Base-by-base conservation (phyloP, 2,797 vertebrate species). In the Cryptoblepharus egeriae region DNA sequence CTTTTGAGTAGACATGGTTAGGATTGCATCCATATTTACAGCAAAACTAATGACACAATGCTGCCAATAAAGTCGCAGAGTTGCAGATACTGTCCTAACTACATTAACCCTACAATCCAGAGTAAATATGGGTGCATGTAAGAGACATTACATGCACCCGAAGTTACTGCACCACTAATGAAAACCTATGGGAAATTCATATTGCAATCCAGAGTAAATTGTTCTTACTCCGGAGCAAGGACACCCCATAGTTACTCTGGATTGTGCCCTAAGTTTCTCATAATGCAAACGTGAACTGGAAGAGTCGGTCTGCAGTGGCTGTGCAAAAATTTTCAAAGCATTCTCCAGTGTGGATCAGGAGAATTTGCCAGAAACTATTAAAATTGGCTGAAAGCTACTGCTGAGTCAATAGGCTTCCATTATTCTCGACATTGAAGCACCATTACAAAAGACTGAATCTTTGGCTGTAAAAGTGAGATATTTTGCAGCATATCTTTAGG, bases 281-380 rank as follows among this genome's bases (percentile, higher is more conserved):
- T 67, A 69, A 24, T 61, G 42, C 58, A 72, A 65, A 26, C 0
- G 0, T n/a, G 2, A 4, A 55, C 49, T 45, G 0, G 1, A 70
- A 3, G 57, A 84, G 37, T 32, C 32, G 52, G 39, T 52, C 0
- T 0, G 4, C 12, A 52, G 13, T 24, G 8, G 30, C 26, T 72
- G 63, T 67, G 39, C 18, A 52, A 72, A 39, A 10, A 69, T 63
- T 80, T 60, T 42, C 37, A 2, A 2, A 13, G 6, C 30, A 18
- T 12, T n/a, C 60, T 1, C 0, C 42, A 71, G 39, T 39, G 26
- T 58, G 60, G 75, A 74, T 61, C 52, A 26, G 63, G 68, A 77
- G 58, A 64, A 87, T 8, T 15, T 81, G 79, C 30, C 76, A 80
- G 0, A 32, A 78, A 74, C 73, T 20, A 61, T 63, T 85, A 68